Percentiles rank a stretch among this genome's conserved stretches.
These are phyloP conservation scores for Megastigmus dorsalis DNA, from an alignment of 2,888 invertebrate genomes.

Conservation along the genomic window DNA sequence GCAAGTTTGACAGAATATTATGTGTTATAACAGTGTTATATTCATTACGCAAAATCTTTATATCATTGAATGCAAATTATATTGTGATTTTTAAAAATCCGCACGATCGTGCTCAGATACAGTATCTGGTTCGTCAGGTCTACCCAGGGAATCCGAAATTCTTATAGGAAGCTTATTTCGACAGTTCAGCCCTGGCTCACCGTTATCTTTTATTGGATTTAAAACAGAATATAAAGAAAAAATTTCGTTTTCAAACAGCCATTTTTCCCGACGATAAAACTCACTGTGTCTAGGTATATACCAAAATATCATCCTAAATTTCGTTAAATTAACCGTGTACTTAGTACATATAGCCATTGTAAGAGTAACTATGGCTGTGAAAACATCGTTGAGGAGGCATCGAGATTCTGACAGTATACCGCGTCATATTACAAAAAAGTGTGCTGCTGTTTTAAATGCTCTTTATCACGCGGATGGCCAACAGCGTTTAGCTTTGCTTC, in stretches of 20 bases:
- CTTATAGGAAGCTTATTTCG: conserved; percentile 24
- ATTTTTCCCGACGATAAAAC: not conserved
- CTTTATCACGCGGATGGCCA: not conserved
- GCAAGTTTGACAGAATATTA: too few species aligned
- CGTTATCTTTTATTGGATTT: conserved; percentile 28
- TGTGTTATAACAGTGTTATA: not conserved
- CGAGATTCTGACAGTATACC: not conserved
- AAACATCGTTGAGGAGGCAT: too few species aligned
- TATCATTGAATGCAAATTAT: not conserved
- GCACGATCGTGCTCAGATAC: not conserved
- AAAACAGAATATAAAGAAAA: not conserved
- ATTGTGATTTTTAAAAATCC: not conserved
- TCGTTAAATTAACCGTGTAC: too few species aligned
- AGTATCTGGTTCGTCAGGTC: not conserved
- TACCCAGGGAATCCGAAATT: conserved; percentile 15
- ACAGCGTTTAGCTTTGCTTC: not conserved
- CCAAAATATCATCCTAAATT: not conserved
- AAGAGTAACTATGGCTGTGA: not conserved
- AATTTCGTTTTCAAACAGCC: not conserved
- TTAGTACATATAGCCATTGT: too few species aligned
- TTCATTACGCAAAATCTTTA: not conserved
- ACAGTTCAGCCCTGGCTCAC: conserved; percentile 12
- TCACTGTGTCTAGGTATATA: too few species aligned
- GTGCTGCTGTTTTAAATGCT: not conserved
- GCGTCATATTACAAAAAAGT: not conserved